Evolutionary conservation across 2,797 vertebrate species (phyloP), one percentile per base, ranked within the genome.

Genomic region (Eutrigla gurnardus): DNA sequence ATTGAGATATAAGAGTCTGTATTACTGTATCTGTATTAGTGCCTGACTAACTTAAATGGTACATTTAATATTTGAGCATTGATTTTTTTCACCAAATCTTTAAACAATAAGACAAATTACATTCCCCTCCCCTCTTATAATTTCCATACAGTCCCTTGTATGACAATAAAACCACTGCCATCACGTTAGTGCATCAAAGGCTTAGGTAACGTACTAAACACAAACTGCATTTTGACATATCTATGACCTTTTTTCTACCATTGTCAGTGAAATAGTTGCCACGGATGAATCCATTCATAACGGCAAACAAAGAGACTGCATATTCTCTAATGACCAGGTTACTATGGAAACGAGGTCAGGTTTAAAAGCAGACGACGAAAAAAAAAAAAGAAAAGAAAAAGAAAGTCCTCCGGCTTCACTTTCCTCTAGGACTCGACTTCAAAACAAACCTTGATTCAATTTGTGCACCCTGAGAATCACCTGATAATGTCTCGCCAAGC

Each of bases 271-370:
- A 67, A 54, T 75, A 67, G 73, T 65, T 50, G 18, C 72, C 40
- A 6, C 40, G 73, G 75, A 87, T 64, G 58, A 88, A 72, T 87
- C 73, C 71, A 72, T 91, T 80, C 78, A 78, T 74, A 54, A 55
- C 61, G 71, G 75, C 80, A 76, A 83, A 84, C 69, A 75, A 35
- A 80, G 69, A 49, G 70, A 62, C 64, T 11, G 52, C 85, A 77
- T 67, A 72, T 76, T 70, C 78, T 78, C 73, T 91, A 91, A 93
- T 91, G 88, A 90, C 82, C 62, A 10, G 55, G 92, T 95, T 94
- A 86, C 94, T 88, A 91, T 93, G 87, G 93, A 90, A 95, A 95
- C 93, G 90, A 93, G 88, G 89, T 93, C 82, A 83, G 61, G 81
- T 86, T 87, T 76, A 80, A 89, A 86, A 82, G 89, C 73, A 54